phyloP scores from a whole-genome alignment of 2,797 vertebrate species.

The Hyperoplus lanceolatus region DNA sequence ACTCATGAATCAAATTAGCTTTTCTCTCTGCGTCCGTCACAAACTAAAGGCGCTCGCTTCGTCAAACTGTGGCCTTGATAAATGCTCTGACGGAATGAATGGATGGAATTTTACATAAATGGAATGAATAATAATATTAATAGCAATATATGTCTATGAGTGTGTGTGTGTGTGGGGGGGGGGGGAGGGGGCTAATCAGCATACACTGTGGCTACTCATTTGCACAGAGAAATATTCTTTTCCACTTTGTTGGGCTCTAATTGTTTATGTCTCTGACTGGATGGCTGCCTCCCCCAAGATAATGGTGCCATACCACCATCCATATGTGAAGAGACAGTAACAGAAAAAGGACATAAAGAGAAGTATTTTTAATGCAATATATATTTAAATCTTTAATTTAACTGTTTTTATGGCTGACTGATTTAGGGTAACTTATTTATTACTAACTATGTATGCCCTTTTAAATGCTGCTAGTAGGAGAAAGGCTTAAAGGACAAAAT shows the following conservation, averaged over 20 bases:
- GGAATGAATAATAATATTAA: constrained; percentile 54
- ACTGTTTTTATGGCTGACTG: no score
- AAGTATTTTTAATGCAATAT: neutral
- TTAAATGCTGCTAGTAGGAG: no score
- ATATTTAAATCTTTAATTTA: no score
- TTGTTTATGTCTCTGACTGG: constrained; percentile 72
- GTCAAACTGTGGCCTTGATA: constrained; percentile 43
- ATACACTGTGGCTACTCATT: constrained; percentile 63
- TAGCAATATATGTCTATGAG: constrained; percentile 14
- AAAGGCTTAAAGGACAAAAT: no score
- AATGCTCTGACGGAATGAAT: constrained; percentile 56
- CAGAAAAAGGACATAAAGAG: constrained; percentile 5
- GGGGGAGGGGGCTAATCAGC: constrained; percentile 43
- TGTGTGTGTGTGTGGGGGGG: neutral
- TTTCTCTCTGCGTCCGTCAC: constrained; percentile 65
- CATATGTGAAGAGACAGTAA: constrained; percentile 36
- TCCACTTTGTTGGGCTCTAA: constrained; percentile 78
- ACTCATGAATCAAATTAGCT: constrained; percentile 85
- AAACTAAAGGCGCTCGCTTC: constrained; percentile 30
- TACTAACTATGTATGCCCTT: no score
- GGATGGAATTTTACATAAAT: constrained; percentile 61
- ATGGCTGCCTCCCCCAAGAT: constrained; percentile 59
- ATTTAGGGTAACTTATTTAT: no score
- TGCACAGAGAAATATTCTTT: constrained; percentile 74
- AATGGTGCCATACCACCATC: constrained; percentile 65